Evolutionary conservation across 2,113 vertebrate genomes (phyloP).

Genomic region (Sinocyclocheilus maitianheensis): DNA sequence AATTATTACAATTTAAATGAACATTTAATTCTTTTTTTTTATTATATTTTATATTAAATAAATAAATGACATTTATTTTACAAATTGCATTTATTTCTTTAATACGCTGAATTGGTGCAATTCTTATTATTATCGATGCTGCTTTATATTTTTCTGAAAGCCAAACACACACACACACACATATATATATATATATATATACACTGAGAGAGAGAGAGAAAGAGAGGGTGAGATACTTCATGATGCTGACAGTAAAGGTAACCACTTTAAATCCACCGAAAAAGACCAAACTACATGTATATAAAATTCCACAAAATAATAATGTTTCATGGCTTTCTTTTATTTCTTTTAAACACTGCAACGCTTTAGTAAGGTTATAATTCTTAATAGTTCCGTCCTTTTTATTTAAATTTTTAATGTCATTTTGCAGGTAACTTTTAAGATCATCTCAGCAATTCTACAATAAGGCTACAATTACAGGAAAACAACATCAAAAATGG

Average conservation of each 20-base stretch:
- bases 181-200: no score
- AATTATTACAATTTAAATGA: not conserved
- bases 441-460: not conserved
- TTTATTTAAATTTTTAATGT: not conserved
- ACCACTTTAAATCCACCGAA: no score
- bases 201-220: not conserved
- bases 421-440: not conserved
- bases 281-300: no score
- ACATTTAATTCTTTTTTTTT: not conserved
- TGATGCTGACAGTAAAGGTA: no score
- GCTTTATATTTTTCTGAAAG: no score
- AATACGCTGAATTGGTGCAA: not conserved
- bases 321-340: not conserved
- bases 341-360: not conserved
- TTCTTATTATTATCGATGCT: no score
- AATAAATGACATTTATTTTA: no score
- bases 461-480: not conserved
- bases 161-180: no score
- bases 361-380: not conserved
- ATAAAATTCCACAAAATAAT: no score
- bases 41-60: not conserved
- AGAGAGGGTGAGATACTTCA: no score
- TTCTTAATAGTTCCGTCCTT: not conserved
- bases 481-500: not conserved
- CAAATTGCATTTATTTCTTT: not conserved